Evolutionary conservation across 2,888 invertebrate genomes (phyloP).

Genomic region (Malthinus flaveolus): DNA sequence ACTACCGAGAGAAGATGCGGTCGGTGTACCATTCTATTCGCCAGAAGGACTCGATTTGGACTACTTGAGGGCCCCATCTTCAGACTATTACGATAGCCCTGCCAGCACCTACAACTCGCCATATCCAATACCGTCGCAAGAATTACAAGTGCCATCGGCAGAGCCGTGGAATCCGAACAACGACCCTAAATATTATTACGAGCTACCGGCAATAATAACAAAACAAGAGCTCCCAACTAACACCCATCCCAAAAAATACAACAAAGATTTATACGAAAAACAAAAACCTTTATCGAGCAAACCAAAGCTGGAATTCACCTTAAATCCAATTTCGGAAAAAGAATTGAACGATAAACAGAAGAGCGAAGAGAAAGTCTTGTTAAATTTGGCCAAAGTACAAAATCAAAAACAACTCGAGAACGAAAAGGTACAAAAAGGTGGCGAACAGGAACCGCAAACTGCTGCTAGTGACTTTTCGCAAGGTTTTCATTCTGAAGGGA

Average conservation of each 20-base stretch:
- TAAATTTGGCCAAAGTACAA: conserved; percentile 58
- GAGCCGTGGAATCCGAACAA: conserved; percentile 52
- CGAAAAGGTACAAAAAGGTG: conserved; percentile 42
- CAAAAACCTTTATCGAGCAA: conserved; percentile 46
- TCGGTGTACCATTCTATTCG: conserved; percentile 26
- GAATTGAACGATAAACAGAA: conserved; percentile 46
- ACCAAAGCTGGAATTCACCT: conserved; percentile 56
- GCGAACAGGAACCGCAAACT: conserved; percentile 26
- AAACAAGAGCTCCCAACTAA: conserved; percentile 57
- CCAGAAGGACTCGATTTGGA: conserved; percentile 37
- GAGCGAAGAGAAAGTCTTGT: conserved; percentile 46
- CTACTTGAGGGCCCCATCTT: conserved; percentile 41
- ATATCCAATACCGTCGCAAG: conserved; percentile 54
- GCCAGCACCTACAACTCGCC: conserved; percentile 9
- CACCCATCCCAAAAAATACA: conserved; percentile 63
- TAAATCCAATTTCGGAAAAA: conserved; percentile 53
- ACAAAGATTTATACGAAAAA: conserved; percentile 54
- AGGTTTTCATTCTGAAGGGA: conserved; percentile 29
- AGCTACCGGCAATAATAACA: conserved; percentile 49
- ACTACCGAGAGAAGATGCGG: too few species aligned
- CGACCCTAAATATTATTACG: conserved; percentile 49
- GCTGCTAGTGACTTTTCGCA: conserved; percentile 30
- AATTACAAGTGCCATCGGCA: conserved; percentile 54
- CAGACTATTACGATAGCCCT: conserved; percentile 24
- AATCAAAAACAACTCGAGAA: conserved; percentile 57